Evolutionary conservation across 2,113 vertebrate species (phyloP).

Genomic region (Chaetodon trifascialis): DNA sequence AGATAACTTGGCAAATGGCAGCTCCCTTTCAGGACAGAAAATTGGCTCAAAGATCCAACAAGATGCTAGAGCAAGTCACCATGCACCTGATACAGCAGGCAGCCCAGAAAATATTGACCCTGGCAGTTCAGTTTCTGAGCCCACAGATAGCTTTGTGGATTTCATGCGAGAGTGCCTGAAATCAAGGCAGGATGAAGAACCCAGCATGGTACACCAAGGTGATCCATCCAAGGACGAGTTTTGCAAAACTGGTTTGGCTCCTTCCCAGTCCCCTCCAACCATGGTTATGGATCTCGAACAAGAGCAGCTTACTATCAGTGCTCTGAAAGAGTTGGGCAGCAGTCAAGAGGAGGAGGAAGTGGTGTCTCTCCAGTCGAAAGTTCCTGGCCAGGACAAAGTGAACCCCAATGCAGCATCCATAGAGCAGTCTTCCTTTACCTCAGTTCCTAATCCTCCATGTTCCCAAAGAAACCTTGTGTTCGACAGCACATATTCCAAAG

Average conservation of each 20-base stretch:
- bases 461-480: constrained; percentile 56
- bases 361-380: background rate
- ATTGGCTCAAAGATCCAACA: constrained; percentile 17
- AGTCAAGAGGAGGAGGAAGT: constrained; percentile 71
- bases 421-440: constrained; percentile 40
- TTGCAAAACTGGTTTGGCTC: constrained; percentile 18
- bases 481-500: constrained; percentile 75
- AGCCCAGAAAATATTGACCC: constrained; percentile 57
- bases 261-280: constrained; percentile 54
- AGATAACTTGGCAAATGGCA: constrained; percentile 15
- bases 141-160: constrained; percentile 85
- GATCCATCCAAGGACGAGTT: constrained; percentile 11
- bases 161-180: constrained; percentile 87
- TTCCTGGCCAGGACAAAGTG: constrained; percentile 24
- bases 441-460: constrained; percentile 41
- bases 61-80: constrained; percentile 31
- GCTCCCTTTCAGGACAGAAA: background rate
- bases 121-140: constrained; percentile 60
- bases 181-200: constrained; percentile 79
- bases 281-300: constrained; percentile 86
- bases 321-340: constrained; percentile 85
- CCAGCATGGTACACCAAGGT: constrained; percentile 7
- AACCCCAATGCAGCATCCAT: constrained; percentile 15
- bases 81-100: constrained; percentile 49
- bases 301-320: constrained; percentile 87